phyloP scores from a whole-genome alignment of 2,113 vertebrate genomes.

The Pavo muticus region DNA sequence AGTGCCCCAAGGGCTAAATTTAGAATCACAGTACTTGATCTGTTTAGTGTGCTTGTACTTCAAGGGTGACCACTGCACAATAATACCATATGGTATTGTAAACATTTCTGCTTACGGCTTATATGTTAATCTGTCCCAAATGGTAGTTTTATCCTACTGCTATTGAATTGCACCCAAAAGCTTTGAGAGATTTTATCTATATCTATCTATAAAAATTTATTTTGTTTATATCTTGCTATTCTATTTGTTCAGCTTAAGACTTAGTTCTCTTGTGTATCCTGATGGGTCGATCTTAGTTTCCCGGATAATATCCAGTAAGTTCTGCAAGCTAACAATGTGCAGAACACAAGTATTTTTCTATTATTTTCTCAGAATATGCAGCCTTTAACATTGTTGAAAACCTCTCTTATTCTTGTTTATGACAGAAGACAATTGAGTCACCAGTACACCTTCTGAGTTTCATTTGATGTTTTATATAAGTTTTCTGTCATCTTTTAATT shows the following conservation, averaged over 20 bases:
- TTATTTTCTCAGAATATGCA: background rate
- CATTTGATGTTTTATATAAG: background rate
- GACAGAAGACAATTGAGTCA: background rate
- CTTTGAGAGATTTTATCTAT: background rate
- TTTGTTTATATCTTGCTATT: background rate
- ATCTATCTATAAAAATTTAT: background rate
- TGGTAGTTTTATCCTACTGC: background rate
- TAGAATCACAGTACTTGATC: conserved; percentile 7
- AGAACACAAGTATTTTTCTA: background rate
- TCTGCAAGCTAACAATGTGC: background rate
- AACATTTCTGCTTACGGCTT: background rate
- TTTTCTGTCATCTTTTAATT: background rate
- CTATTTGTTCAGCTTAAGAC: background rate
- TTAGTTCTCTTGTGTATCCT: background rate
- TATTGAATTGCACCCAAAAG: background rate
- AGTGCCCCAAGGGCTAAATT: background rate
- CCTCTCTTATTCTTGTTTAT: background rate
- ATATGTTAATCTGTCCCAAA: background rate
- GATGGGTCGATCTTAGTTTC: background rate
- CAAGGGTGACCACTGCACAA: background rate
- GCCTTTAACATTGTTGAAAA: background rate
- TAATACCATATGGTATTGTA: background rate
- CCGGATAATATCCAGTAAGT: background rate
- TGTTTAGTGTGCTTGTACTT: background rate
- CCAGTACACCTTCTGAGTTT: background rate